phyloP scores from a whole-genome alignment of 2,797 vertebrate genomes.

The Lateolabrax maculatus region DNA sequence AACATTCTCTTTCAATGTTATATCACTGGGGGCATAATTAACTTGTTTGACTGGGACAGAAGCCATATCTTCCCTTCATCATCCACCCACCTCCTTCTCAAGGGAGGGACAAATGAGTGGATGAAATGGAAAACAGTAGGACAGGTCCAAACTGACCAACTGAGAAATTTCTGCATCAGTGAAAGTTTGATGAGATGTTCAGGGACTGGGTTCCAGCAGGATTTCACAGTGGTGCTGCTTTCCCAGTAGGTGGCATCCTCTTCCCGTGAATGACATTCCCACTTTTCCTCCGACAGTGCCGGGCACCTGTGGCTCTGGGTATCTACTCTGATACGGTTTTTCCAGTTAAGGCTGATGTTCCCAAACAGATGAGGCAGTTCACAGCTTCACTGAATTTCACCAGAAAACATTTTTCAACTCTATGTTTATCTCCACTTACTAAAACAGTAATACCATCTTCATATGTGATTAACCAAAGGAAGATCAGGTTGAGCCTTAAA shows the following conservation, averaged over 20 bases:
- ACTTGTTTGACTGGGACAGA: neutral
- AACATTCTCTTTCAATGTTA: neutral
- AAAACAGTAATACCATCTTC: neutral
- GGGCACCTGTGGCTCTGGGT: neutral
- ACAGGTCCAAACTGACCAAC: neutral
- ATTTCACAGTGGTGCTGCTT: slow-evolving; percentile 13
- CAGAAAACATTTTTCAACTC: neutral
- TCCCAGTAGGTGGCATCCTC: slow-evolving; percentile 84
- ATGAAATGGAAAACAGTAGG: neutral
- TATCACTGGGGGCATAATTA: neutral
- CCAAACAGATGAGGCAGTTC: slow-evolving; percentile 4
- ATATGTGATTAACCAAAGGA: neutral
- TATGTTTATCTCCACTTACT: neutral
- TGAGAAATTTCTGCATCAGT: neutral
- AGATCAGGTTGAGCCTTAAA: neutral
- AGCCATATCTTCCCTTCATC: neutral
- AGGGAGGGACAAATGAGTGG: neutral
- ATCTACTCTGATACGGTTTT: neutral
- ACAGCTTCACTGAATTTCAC: neutral
- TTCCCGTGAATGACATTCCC: slow-evolving; percentile 64
- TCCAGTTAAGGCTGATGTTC: neutral
- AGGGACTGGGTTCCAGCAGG: slow-evolving; percentile 4
- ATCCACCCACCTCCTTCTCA: neutral
- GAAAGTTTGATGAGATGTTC: neutral
- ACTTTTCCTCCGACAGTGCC: slow-evolving; percentile 14